These are phyloP conservation scores for Sesamia inferens DNA, from an alignment of 2,888 invertebrate species.

Conservation along the genomic window DNA sequence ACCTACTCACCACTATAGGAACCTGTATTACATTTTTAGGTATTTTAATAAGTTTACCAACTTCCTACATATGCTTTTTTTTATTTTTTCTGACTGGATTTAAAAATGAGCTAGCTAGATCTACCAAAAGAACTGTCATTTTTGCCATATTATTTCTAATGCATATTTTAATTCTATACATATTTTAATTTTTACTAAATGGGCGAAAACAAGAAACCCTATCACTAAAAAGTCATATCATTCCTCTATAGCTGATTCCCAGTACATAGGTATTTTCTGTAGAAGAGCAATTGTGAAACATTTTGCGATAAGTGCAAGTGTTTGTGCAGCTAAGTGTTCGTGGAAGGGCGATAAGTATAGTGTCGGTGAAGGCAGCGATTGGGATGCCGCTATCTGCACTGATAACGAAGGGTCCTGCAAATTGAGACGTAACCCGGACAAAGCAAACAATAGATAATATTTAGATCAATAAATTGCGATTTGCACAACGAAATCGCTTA, in stretches of 20 bases:
- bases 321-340: slow-evolving; percentile 82
- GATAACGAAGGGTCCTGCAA: slow-evolving; percentile 77
- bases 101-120: slow-evolving; percentile 15
- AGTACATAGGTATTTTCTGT: slow-evolving; percentile 63
- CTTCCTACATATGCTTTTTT: neutral
- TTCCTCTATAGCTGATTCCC: slow-evolving; percentile 11
- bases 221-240: neutral
- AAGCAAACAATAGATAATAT: slow-evolving; percentile 34
- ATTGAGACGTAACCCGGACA: slow-evolving; percentile 56
- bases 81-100: neutral
- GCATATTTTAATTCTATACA: no score
- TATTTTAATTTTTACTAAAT: neutral
- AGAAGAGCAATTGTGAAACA: slow-evolving; percentile 80
- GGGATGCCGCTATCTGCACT: slow-evolving; percentile 82
- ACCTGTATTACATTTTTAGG: no score
- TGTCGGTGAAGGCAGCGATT: slow-evolving; percentile 78
- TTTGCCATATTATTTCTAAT: slow-evolving; percentile 14
- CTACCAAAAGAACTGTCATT: slow-evolving; percentile 1
- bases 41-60: no score
- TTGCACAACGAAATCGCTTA: slow-evolving; percentile 4
- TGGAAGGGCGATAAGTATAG: slow-evolving; percentile 84
- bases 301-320: slow-evolving; percentile 85
- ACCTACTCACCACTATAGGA: no score
- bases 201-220: neutral
- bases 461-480: slow-evolving; percentile 20